These are phyloP conservation scores for Bradypodion ventrale DNA, from an alignment of 2,797 vertebrate species.

Conservation along the genomic window DNA sequence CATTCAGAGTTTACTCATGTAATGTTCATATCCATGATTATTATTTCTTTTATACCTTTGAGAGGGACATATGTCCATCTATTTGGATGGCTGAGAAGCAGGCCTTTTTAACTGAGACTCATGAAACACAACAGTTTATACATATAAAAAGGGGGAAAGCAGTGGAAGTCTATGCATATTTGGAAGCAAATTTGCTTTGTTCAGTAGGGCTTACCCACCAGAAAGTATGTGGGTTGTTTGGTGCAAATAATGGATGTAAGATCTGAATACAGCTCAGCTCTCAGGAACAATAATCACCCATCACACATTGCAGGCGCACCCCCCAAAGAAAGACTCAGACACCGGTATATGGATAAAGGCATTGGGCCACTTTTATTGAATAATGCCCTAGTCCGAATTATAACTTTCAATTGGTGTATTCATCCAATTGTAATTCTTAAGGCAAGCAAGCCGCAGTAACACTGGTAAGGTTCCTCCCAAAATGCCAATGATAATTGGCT, in stretches of 20 bases:
- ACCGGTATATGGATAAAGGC: no score
- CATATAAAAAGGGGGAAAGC: background rate
- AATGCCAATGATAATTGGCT: no score
- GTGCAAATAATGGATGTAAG: background rate
- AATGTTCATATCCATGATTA: slow-evolving; percentile 6
- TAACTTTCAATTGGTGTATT: no score
- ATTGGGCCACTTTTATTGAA: no score
- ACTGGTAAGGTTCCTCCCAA: no score
- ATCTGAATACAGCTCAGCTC: background rate
- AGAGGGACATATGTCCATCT: background rate
- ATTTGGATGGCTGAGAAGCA: slow-evolving; percentile 35
- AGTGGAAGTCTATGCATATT: background rate
- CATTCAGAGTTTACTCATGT: slow-evolving; percentile 30
- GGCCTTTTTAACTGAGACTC: background rate
- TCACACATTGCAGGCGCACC: background rate
- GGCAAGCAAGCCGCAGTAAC: no score
- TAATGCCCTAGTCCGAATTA: no score
- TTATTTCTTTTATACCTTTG: background rate
- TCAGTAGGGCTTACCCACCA: background rate
- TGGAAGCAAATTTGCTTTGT: background rate
- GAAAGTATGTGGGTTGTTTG: background rate
- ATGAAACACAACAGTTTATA: background rate
- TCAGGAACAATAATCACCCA: background rate
- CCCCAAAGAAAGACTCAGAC: no score
- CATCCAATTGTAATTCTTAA: no score